These are phyloP conservation scores for Perca schrenkii DNA, from an alignment of 2,113 vertebrate genomes.

Conservation along the genomic window DNA sequence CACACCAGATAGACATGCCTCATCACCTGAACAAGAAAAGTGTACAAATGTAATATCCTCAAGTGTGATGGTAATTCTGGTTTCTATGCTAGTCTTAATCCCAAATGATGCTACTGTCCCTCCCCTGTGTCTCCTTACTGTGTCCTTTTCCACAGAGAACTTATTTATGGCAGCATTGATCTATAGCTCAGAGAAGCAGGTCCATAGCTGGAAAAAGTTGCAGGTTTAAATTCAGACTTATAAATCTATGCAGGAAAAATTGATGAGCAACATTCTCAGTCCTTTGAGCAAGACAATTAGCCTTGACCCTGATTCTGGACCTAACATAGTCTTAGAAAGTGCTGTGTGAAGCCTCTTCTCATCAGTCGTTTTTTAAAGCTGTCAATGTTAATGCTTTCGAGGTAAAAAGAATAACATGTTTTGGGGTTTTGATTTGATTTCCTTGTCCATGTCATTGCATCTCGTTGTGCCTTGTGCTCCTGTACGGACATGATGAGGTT, in stretches of 20 bases:
- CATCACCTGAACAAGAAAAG: neutral
- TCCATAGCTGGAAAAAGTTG: slow-evolving; percentile 7
- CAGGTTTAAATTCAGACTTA: slow-evolving; percentile 10
- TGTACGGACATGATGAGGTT: neutral
- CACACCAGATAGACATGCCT: neutral
- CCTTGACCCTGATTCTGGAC: neutral
- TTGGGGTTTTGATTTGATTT: neutral
- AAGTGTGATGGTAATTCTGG: neutral
- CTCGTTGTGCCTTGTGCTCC: too few species aligned
- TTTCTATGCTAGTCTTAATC: slow-evolving; percentile 14
- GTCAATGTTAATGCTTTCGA: neutral
- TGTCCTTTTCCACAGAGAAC: slow-evolving; percentile 42
- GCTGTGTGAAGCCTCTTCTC: neutral
- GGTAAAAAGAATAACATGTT: neutral
- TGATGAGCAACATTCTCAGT: neutral
- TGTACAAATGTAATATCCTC: slow-evolving; percentile 9
- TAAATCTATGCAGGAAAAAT: neutral
- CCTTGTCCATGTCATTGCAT: neutral
- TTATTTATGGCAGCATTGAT: slow-evolving; percentile 4
- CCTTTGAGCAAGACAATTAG: neutral
- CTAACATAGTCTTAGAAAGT: neutral
- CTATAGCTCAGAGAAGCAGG: slow-evolving; percentile 2
- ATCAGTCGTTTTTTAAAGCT: neutral
- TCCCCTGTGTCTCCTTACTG: slow-evolving; percentile 39
- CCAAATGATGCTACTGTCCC: slow-evolving; percentile 11